Evolutionary conservation across 2,113 vertebrate genomes (phyloP).

Genomic region (Phocoena phocoena): DNA sequence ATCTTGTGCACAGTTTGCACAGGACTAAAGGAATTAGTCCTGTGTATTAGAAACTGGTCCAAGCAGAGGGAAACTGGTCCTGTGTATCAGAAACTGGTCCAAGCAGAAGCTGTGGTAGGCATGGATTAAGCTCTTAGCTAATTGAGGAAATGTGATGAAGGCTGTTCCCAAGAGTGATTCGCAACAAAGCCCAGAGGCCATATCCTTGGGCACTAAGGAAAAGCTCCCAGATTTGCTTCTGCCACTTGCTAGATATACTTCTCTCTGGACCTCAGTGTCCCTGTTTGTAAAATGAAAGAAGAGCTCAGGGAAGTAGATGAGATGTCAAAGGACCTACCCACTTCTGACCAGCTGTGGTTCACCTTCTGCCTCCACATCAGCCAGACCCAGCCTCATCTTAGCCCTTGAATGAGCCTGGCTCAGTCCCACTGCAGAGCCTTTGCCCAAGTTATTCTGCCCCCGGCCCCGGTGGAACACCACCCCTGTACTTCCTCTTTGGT

Average conservation of each 20-base stretch:
- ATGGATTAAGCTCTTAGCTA: background rate
- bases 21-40: background rate
- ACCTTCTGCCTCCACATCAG: background rate
- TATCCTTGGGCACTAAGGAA: background rate
- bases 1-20: background rate
- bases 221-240: background rate
- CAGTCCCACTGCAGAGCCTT: background rate
- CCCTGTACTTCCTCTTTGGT: background rate
- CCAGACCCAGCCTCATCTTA: background rate
- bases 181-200: background rate
- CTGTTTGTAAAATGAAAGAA: background rate
- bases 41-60: constrained; percentile 10
- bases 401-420: background rate
- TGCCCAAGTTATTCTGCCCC: background rate
- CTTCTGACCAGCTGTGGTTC: background rate
- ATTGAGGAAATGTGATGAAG: background rate
- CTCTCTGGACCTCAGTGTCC: background rate
- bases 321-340: background rate
- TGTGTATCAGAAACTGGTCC: constrained; percentile 5
- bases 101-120: background rate
- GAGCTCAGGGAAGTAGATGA: background rate
- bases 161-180: background rate
- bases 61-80: background rate
- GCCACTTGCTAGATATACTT: background rate
- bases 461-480: background rate